A percentile compares a stretch with the other conserved stretches of the same genome.
Conservation (phyloP, 2,797 vertebrate genomes). For the Neomorphus geoffroyi region DNA sequence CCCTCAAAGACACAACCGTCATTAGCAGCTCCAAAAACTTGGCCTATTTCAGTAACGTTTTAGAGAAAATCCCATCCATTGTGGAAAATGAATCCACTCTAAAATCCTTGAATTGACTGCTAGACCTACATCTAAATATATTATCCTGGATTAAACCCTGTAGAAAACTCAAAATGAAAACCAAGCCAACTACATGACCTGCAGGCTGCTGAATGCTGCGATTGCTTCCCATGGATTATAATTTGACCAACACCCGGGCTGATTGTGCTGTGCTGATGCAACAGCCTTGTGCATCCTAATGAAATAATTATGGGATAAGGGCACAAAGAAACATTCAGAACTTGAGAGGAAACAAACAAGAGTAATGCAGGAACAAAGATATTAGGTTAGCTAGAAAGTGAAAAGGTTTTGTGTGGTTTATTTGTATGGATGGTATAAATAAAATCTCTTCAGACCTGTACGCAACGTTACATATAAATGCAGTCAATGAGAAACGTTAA, state of each 20-base stretch:
- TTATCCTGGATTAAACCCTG: slow-evolving; percentile 3
- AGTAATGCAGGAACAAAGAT: background rate
- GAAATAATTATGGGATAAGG: slow-evolving; percentile 20
- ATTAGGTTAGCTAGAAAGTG: background rate
- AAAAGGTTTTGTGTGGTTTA: background rate
- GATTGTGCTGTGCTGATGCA: background rate
- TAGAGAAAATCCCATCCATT: background rate
- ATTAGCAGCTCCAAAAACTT: background rate
- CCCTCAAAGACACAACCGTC: background rate
- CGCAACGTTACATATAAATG: background rate
- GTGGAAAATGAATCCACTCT: background rate
- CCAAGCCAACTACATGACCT: background rate
- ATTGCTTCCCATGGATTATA: background rate
- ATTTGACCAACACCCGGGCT: slow-evolving; percentile 42
- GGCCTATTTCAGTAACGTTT: background rate
- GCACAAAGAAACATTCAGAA: slow-evolving; percentile 28
- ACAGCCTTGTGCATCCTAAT: background rate
- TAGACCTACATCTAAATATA: background rate
- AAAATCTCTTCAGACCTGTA: slow-evolving; percentile 2
- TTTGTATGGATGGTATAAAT: background rate
- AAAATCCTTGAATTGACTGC: background rate
- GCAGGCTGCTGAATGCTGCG: background rate
- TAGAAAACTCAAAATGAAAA: slow-evolving; percentile 38
- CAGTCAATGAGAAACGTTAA: background rate
- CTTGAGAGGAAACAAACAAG: slow-evolving; percentile 1